Evolutionary conservation across 2,113 vertebrate species (phyloP).

Genomic region (Procapra przewalskii): DNA sequence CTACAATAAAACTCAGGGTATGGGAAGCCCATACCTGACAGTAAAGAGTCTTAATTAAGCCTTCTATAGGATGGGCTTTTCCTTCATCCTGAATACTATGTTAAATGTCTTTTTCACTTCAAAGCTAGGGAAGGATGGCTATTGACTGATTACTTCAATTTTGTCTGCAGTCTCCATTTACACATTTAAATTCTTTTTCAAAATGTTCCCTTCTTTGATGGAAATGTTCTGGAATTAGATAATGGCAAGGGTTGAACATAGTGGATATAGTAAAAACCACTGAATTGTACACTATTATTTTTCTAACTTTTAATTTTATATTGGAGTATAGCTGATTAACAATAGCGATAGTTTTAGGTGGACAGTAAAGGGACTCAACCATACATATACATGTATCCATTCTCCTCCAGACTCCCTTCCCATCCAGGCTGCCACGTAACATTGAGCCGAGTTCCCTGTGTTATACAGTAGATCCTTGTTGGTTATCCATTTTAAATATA

Average conservation of each 20-base stretch:
- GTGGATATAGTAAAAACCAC: neutral
- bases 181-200: neutral
- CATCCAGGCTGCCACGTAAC: neutral
- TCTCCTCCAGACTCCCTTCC: neutral
- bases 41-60: constrained; percentile 10
- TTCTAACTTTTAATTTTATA: neutral
- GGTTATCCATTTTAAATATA: neutral
- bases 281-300: neutral
- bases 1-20: neutral
- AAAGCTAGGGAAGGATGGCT: neutral
- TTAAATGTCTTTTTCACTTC: neutral
- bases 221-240: neutral
- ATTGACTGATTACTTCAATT: neutral
- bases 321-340: neutral
- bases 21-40: neutral
- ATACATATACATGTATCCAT: neutral
- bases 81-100: neutral
- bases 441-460: neutral
- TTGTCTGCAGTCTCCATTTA: neutral
- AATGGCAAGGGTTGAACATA: neutral
- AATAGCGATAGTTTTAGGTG: neutral
- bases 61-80: neutral
- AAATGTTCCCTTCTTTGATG: neutral
- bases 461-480: neutral
- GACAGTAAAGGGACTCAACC: neutral